Evolutionary conservation across 2,888 invertebrate species (phyloP), one percentile per base, ranked within the genome.

Genomic region (Bembecia ichneumoniformis): DNA sequence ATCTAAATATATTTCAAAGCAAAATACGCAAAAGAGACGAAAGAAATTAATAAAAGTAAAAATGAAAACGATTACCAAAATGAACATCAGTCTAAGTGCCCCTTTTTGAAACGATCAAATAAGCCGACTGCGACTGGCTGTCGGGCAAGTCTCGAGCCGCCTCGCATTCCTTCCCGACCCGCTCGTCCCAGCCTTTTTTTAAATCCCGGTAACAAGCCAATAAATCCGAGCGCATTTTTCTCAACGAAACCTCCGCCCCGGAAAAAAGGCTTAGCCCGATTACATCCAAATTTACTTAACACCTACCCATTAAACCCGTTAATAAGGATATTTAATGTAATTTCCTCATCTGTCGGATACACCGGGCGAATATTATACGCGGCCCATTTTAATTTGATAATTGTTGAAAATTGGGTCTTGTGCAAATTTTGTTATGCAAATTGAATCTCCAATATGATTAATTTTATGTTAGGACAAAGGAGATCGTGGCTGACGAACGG

Each of bases 201-300:
- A 81, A 87, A 86, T 78, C 57, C 57, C 75, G 74, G 82, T 80
- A 87, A 88, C 87, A 87, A 87, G 87, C 87, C 87, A 87, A 87
- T 88, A 87, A 83, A 86, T 82, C 83, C 83, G 63, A 57, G 72
- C 74, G 74, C 81, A 78, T 87, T 87, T 84, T 83, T 83, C 71
- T 64, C 69, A 64, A 64, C 63, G 59, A 58, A 53, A 62, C 51
- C 54, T 52, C 69, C 69, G 66, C 69, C 66, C 66, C 70, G 65
- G 66, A 68, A 79, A 82, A 79, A 87, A 81, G 82, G 81, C 77
- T 86, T 79, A 80, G 69, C 72, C 68, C 77, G 84, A 87, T 87
- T 86, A 87, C 86, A 84, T 73, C 68, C 79, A 86, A 87, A 88
- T 88, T 87, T 87, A 88, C 87, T 88, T 87, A 87, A 84, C 87